Conservation (phyloP, 1,140 invertebrate genomes). For the Drosophila chauvacae region DNA sequence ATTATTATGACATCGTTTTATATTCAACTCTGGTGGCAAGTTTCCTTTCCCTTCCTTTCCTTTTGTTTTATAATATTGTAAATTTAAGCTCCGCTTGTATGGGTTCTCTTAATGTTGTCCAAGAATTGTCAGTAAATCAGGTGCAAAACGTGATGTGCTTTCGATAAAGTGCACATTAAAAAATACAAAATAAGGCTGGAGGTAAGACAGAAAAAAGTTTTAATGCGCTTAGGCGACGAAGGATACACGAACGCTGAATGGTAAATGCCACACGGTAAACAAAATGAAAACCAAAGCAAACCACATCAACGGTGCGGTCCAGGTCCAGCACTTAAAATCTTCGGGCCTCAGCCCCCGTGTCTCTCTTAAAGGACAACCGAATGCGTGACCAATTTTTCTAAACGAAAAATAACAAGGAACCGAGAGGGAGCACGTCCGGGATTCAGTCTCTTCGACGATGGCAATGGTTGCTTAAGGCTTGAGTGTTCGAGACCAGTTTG, state of each 20-base stretch:
- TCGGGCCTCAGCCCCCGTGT: neutral
- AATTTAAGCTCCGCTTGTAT: conserved; percentile 27
- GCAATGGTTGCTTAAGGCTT: conserved; percentile 30
- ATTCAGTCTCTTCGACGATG: conserved; percentile 23
- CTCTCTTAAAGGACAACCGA: conserved; percentile 35
- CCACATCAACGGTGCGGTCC: conserved; percentile 53
- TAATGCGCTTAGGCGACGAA: conserved; percentile 71
- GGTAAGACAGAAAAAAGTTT: conserved; percentile 55
- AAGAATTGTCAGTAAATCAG: conserved; percentile 77
- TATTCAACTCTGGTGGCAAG: conserved; percentile 35
- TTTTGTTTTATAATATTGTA: conserved; percentile 8
- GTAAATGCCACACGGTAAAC: conserved; percentile 63
- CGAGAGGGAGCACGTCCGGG: conserved; percentile 50
- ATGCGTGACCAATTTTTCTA: conserved; percentile 76
- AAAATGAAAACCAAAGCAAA: conserved; percentile 60
- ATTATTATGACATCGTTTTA: conserved; percentile 56
- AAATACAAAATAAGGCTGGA: conserved; percentile 38
- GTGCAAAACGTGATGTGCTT: conserved; percentile 79
- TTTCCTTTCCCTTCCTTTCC: neutral
- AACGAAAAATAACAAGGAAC: conserved; percentile 35
- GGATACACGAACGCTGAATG: conserved; percentile 57
- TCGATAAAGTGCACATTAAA: conserved; percentile 73
- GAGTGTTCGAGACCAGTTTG: conserved; percentile 12
- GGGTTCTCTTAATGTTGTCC: conserved; percentile 63
- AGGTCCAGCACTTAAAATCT: conserved; percentile 62